Evolutionary conservation across 2,888 invertebrate genomes (phyloP).

Genomic region (Cyclophora albipunctata): DNA sequence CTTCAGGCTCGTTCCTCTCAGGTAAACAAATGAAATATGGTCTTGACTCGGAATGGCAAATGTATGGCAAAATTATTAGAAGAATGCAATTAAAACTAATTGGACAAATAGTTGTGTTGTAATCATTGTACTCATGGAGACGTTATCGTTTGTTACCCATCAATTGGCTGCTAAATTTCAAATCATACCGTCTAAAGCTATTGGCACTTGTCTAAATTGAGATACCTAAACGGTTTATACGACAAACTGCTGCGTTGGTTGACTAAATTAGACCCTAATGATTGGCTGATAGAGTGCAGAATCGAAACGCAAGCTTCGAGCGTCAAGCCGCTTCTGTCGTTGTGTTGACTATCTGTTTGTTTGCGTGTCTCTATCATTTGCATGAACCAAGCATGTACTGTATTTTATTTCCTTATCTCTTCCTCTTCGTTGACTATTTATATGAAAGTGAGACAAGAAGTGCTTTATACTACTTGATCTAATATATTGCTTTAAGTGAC

Average conservation of each 20-base stretch:
- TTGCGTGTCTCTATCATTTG: constrained; percentile 72
- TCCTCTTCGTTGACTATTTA: constrained; percentile 42
- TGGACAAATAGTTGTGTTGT: constrained; percentile 59
- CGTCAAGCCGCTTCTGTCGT: constrained; percentile 65
- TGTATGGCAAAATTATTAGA: constrained; percentile 71
- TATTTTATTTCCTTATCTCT: constrained; percentile 51
- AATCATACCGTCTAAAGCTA: constrained; percentile 22
- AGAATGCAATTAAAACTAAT: constrained; percentile 53
- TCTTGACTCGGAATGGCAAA: constrained; percentile 69
- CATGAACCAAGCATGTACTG: constrained; percentile 69
- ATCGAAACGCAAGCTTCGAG: constrained; percentile 51
- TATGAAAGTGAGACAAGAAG: constrained; percentile 38
- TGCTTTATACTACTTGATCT: constrained; percentile 23
- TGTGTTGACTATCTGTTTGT: constrained; percentile 65
- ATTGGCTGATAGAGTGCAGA: constrained; percentile 52
- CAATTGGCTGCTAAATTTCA: constrained; percentile 57
- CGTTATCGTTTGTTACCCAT: constrained; percentile 40
- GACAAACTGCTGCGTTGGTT: constrained; percentile 23
- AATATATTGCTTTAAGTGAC: neutral
- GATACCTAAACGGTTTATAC: constrained; percentile 21
- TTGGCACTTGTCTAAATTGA: constrained; percentile 30
- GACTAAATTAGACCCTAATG: constrained; percentile 50
- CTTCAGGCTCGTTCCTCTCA: constrained; percentile 90
- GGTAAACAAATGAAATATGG: constrained; percentile 80
- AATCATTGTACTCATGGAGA: constrained; percentile 47